Evolutionary conservation across 2,113 vertebrate genomes (phyloP).

Genomic region (Corythaixoides concolor): DNA sequence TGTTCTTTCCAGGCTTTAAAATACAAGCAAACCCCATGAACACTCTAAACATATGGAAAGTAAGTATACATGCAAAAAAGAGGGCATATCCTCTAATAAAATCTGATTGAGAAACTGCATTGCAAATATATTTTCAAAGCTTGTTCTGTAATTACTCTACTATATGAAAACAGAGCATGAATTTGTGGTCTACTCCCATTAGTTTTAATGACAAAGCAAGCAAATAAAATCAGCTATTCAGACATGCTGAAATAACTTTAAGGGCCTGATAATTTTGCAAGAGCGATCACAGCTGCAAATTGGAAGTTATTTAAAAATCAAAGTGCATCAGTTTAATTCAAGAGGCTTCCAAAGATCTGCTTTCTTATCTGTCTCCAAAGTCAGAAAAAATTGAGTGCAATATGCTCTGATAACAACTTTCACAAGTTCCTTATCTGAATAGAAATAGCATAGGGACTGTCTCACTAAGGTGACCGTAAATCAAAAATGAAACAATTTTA

Average conservation of each 20-base stretch:
- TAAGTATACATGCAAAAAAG: background rate
- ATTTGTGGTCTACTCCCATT: background rate
- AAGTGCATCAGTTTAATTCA: background rate
- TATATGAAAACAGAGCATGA: conserved; percentile 10
- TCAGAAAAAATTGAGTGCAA: background rate
- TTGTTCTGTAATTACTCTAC: background rate
- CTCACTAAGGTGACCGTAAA: background rate
- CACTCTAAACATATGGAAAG: background rate
- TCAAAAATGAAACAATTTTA: conserved; percentile 24
- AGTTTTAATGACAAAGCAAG: conserved; percentile 30
- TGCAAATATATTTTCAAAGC: conserved; percentile 38
- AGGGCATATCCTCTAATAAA: background rate
- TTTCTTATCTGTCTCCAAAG: background rate
- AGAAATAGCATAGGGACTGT: conserved; percentile 10
- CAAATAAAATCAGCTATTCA: conserved; percentile 21
- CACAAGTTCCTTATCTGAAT: background rate
- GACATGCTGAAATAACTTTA: background rate
- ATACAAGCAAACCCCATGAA: background rate
- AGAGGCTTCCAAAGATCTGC: background rate
- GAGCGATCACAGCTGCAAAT: background rate
- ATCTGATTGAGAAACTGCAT: background rate
- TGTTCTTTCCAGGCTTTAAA: background rate
- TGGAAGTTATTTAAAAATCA: background rate
- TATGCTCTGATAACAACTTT: background rate
- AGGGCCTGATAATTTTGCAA: conserved; percentile 8